A percentile compares a stretch with the other conserved stretches of the same genome.
Conservation (phyloP, 2,113 vertebrate genomes). For the Orcinus orca region DNA sequence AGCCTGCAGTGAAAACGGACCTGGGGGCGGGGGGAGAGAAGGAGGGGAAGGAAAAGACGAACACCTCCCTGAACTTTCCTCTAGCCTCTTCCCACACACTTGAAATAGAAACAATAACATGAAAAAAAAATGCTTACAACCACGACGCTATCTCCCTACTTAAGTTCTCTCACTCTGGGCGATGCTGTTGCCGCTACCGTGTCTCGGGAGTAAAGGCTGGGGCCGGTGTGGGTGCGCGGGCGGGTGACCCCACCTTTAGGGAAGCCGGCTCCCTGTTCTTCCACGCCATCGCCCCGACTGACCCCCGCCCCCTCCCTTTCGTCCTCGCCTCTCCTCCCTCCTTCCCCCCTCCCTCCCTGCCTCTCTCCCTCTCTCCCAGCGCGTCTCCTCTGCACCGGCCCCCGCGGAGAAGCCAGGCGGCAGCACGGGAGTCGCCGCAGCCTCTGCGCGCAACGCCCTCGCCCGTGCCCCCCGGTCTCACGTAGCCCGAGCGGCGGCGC, state of each 20-base stretch:
- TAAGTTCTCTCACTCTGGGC: not conserved
- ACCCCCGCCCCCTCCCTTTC: constrained; percentile 16
- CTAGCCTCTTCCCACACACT: not conserved
- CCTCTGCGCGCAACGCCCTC: constrained; percentile 41
- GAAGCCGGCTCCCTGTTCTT: not conserved
- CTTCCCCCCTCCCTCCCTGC: not conserved
- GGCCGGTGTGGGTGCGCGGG: not conserved
- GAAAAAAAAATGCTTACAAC: not conserved
- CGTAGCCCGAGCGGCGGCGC: not conserved
- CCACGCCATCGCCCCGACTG: not conserved
- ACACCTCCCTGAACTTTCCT: constrained; percentile 41
- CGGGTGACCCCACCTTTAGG: constrained; percentile 43
- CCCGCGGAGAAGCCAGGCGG: constrained; percentile 45
- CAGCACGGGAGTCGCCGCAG: constrained; percentile 49
- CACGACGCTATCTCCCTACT: constrained; percentile 14
- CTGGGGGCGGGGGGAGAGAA: not conserved
- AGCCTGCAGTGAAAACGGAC: not conserved
- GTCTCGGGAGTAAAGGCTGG: constrained; percentile 21
- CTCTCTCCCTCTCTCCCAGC: not conserved
- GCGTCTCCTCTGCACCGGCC: constrained; percentile 47
- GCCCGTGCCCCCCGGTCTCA: not conserved
- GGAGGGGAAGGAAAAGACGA: not conserved
- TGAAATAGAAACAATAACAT: constrained; percentile 40
- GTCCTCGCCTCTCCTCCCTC: not conserved
- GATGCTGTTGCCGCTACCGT: not conserved